These are phyloP conservation scores for Mastigias papua DNA, from an alignment of 30 jellyfish, hydroid and myxozoan species.

Conservation along the genomic window DNA sequence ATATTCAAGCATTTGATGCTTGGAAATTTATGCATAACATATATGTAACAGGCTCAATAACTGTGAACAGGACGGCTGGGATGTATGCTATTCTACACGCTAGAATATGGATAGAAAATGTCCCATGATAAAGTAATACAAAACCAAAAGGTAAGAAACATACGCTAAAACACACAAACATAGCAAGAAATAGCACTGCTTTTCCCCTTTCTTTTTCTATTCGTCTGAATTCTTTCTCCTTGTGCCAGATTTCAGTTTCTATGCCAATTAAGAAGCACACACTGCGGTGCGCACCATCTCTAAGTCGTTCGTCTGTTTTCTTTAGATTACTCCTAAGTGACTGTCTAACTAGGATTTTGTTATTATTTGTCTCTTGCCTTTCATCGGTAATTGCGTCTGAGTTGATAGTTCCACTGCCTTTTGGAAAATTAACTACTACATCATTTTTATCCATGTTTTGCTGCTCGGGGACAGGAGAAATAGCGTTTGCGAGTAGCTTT, in stretches of 20 bases:
- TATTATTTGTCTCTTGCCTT: background rate
- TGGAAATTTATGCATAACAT: background rate
- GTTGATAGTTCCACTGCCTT: background rate
- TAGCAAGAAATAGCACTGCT: background rate
- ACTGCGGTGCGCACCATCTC: slow-evolving; percentile 12
- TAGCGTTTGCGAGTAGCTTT: slow-evolving; percentile 6
- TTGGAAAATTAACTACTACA: background rate
- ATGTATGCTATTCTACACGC: background rate
- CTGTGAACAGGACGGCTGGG: background rate
- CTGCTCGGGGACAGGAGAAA: slow-evolving; percentile 13
- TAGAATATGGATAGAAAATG: background rate
- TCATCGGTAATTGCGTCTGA: background rate
- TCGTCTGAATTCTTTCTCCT: slow-evolving; percentile 39
- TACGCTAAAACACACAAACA: background rate
- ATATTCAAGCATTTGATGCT: background rate
- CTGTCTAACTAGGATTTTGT: background rate
- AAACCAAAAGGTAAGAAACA: slow-evolving; percentile 14
- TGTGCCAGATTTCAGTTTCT: slow-evolving; percentile 41
- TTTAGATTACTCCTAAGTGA: slow-evolving; percentile 19
- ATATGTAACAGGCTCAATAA: slow-evolving; percentile 12
- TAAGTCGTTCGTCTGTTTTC: background rate
- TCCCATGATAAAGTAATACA: background rate
- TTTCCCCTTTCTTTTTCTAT: slow-evolving; percentile 28
- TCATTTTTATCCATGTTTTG: background rate
- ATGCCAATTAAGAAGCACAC: slow-evolving; percentile 34